phyloP scores from a whole-genome alignment of 2,797 vertebrate genomes.

The Natrix natrix region DNA sequence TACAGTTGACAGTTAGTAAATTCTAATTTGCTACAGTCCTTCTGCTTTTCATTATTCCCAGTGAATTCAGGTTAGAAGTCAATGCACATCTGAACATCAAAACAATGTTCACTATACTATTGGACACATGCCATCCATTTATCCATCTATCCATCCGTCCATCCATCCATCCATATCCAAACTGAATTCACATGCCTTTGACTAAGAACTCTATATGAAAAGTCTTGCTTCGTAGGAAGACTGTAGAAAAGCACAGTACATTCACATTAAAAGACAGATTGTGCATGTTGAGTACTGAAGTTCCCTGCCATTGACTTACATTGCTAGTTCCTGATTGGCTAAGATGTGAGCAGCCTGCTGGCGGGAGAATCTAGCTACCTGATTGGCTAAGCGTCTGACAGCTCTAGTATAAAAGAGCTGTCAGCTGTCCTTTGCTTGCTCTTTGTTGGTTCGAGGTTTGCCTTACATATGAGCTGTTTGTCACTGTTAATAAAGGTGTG shows the following conservation, averaged over 20 bases:
- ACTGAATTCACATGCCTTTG: not conserved
- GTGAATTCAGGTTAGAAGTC: not conserved
- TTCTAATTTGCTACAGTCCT: not conserved
- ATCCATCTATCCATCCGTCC: not conserved
- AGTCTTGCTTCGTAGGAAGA: not conserved
- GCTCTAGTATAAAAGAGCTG: too few relatives aligned
- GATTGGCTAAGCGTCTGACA: too few relatives aligned
- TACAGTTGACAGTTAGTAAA: slow-evolving; percentile 42
- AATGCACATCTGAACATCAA: not conserved
- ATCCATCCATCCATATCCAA: rapidly evolving
- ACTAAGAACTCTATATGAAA: not conserved
- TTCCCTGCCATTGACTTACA: too few relatives aligned
- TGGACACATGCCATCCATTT: not conserved
- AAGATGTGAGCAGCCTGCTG: too few relatives aligned
- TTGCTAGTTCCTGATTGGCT: too few relatives aligned
- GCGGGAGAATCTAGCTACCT: too few relatives aligned
- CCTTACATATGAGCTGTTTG: too few relatives aligned
- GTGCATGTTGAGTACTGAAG: not conserved
- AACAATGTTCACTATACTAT: not conserved
- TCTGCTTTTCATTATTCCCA: not conserved
- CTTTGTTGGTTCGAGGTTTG: too few relatives aligned
- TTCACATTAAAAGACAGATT: not conserved
- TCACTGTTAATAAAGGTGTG: too few relatives aligned
- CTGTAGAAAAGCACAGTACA: not conserved
- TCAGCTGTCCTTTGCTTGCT: too few relatives aligned